Conservation (phyloP, 2,888 invertebrate genomes). For the Tinea semifulvella region DNA sequence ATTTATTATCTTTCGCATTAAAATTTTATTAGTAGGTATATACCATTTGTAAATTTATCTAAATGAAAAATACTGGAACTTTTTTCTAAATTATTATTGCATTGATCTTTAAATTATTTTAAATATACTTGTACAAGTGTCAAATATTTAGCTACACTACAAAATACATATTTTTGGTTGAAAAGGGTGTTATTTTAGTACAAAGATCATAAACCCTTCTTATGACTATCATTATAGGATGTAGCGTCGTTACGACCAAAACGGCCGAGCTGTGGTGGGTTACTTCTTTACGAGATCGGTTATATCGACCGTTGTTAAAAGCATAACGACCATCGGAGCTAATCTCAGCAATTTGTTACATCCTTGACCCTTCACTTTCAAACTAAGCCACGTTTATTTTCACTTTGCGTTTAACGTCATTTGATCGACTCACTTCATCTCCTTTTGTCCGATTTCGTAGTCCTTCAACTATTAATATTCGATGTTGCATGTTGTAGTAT, state of each 20-base stretch:
- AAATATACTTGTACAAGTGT: no score
- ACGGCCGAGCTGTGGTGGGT: constrained; percentile 38
- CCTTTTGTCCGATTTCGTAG: constrained; percentile 5
- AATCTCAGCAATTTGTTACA: constrained; percentile 31
- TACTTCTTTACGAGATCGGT: constrained; percentile 33
- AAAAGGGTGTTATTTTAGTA: background rate
- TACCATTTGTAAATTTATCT: no score
- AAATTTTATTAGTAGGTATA: no score
- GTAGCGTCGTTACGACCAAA: constrained; percentile 35
- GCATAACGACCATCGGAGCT: constrained; percentile 36
- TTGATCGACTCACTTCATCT: constrained; percentile 2
- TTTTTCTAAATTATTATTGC: no score
- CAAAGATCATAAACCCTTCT: constrained; percentile 26
- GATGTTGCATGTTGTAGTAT: constrained; percentile 3
- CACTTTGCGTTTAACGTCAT: background rate
- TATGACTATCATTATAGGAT: constrained; percentile 33
- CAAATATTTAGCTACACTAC: no score
- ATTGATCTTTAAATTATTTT: no score
- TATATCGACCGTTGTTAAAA: constrained; percentile 34
- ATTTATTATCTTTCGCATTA: no score
- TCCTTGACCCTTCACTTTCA: constrained; percentile 13
- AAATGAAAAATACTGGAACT: no score
- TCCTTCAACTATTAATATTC: background rate
- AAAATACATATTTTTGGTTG: no score
- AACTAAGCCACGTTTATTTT: constrained; percentile 11